phyloP scores from a whole-genome alignment of 2,113 vertebrate genomes.

The Puffinus mauretanicus region DNA sequence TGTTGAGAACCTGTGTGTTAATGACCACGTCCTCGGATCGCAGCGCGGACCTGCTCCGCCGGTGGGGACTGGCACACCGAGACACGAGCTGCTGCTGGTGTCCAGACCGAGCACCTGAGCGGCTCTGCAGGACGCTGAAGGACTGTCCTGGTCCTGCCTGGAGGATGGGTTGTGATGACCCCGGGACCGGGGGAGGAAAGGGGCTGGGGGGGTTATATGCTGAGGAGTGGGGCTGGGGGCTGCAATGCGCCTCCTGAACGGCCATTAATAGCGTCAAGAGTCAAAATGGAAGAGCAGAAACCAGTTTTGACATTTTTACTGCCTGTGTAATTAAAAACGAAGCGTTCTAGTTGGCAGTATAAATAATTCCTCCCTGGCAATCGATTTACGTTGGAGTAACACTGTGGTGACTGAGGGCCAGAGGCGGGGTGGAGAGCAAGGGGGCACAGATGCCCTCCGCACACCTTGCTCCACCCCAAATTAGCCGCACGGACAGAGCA shows the following conservation, averaged over 20 bases:
- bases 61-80: neutral
- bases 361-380: neutral
- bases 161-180: neutral
- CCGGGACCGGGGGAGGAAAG: too few species aligned
- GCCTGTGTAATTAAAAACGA: neutral
- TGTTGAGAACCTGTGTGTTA: neutral
- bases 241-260: neutral
- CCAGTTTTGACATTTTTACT: neutral
- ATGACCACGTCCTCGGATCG: neutral
- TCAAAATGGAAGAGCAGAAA: neutral
- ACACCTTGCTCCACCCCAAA: neutral
- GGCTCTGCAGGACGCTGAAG: neutral
- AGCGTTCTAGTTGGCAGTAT: neutral
- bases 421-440: neutral
- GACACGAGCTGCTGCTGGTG: neutral
- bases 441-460: neutral
- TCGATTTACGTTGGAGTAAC: neutral
- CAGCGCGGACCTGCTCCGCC: neutral
- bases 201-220: neutral
- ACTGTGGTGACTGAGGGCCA: neutral
- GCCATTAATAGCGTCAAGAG: neutral
- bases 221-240: neutral
- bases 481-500: accelerated
- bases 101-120: neutral
- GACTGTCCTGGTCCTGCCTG: neutral